Evolutionary conservation across 2,797 vertebrate species (phyloP).

Genomic region (Channa striata): DNA sequence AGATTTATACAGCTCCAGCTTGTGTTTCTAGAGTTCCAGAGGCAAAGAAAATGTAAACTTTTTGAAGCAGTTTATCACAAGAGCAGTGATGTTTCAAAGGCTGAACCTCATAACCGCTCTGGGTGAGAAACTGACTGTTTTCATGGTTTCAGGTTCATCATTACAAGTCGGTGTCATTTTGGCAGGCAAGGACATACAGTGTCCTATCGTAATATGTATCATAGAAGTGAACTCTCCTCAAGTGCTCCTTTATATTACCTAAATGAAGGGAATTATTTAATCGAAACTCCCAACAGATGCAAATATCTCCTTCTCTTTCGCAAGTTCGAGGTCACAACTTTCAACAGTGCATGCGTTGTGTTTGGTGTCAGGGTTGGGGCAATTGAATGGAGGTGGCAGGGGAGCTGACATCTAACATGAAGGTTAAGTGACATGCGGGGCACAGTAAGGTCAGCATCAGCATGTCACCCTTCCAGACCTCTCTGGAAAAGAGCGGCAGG

Average conservation of each 20-base stretch:
- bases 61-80: conserved; percentile 78
- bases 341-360: conserved; percentile 60
- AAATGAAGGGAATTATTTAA: not conserved
- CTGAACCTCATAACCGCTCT: conserved; percentile 52
- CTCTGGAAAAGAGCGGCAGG: conserved; percentile 78
- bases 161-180: conserved; percentile 29
- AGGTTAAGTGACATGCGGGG: conserved; percentile 86
- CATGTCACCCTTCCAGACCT: conserved; percentile 83
- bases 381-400: conserved; percentile 71
- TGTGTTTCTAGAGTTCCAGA: conserved; percentile 79
- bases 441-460: conserved; percentile 82
- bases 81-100: conserved; percentile 67
- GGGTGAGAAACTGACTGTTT: conserved; percentile 70
- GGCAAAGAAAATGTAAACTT: conserved; percentile 82
- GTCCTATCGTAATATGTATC: conserved; percentile 3
- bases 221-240: too few relatives aligned
- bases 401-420: conserved; percentile 82
- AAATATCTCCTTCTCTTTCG: conserved; percentile 28
- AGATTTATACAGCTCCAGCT: conserved; percentile 83
- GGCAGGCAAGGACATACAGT: conserved; percentile 3
- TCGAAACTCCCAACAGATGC: not conserved
- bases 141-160: conserved; percentile 53
- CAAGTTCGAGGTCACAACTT: conserved; percentile 75
- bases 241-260: conserved; percentile 2
- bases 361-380: conserved; percentile 68